Conservation (phyloP, 2,888 invertebrate genomes). For the Eilema depressum region DNA sequence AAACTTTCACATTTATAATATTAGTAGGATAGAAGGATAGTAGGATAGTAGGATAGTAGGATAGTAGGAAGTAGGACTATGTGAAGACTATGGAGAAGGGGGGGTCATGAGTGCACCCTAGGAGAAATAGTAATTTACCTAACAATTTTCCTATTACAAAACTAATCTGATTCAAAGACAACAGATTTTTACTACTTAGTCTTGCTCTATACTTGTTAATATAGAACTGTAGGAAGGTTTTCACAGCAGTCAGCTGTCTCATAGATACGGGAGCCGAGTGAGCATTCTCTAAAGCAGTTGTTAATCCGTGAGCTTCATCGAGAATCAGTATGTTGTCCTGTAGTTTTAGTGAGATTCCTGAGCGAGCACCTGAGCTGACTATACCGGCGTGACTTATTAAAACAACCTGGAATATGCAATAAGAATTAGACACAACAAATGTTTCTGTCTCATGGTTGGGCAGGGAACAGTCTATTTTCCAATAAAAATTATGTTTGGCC, state of each 20-base stretch:
- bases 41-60: too few species aligned
- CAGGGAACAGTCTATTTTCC: too few species aligned
- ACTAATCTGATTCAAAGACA: constrained; percentile 93
- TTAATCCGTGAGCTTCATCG: constrained; percentile 98
- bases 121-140: constrained; percentile 67
- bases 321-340: constrained; percentile 94
- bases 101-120: too few species aligned
- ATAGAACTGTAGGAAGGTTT: constrained; percentile 90
- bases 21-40: too few species aligned
- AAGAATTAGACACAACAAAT: background rate
- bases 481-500: background rate
- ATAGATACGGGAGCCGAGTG: constrained; percentile 92
- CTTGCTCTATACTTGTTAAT: constrained; percentile 90
- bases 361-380: constrained; percentile 77
- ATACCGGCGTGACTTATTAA: constrained; percentile 81
- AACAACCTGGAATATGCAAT: constrained; percentile 67
- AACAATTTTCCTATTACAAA: constrained; percentile 91
- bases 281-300: constrained; percentile 95
- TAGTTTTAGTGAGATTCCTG: constrained; percentile 78
- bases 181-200: constrained; percentile 92
- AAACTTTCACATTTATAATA: too few species aligned
- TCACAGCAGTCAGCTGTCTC: constrained; percentile 89
- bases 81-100: too few species aligned
- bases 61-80: too few species aligned
- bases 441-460: too few species aligned